These are phyloP conservation scores for Poecilus cupreus DNA, from an alignment of 2,888 invertebrate genomes.

Conservation along the genomic window DNA sequence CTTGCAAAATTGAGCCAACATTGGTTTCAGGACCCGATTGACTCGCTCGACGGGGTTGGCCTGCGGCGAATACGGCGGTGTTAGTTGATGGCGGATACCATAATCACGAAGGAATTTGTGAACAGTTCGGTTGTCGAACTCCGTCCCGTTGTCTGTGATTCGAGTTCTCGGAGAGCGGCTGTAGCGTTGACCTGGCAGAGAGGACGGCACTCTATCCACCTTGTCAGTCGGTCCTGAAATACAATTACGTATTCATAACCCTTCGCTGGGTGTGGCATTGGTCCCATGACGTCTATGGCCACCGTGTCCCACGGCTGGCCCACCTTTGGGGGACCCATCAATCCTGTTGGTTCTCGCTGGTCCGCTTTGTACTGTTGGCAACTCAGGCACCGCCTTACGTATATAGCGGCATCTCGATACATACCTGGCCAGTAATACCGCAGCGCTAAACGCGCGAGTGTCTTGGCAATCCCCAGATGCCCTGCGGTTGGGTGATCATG, in stretches of 20 bases:
- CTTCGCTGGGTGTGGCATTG: too few relatives aligned
- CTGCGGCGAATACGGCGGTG: slow-evolving; percentile 65
- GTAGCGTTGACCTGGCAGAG: too few relatives aligned
- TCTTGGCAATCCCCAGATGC: slow-evolving; percentile 61
- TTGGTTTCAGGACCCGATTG: slow-evolving; percentile 64
- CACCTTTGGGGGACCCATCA: too few relatives aligned
- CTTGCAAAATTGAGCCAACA: too few relatives aligned
- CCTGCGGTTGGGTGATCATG: slow-evolving; percentile 59
- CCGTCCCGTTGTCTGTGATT: slow-evolving; percentile 63
- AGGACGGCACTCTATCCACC: too few relatives aligned
- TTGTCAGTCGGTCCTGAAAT: too few relatives aligned
- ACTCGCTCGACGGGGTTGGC: slow-evolving; percentile 66
- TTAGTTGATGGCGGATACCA: slow-evolving; percentile 52
- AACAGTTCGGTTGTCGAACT: slow-evolving; percentile 58
- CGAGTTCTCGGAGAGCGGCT: slow-evolving; percentile 62
- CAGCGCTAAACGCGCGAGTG: slow-evolving; percentile 52
- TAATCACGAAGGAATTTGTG: background rate
- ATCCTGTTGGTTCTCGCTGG: slow-evolving; percentile 60
- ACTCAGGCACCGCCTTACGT: slow-evolving; percentile 61
- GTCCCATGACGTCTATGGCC: slow-evolving; percentile 44
- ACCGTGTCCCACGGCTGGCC: too few relatives aligned
- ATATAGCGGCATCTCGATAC: slow-evolving; percentile 41
- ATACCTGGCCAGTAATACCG: slow-evolving; percentile 62
- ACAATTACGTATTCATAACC: too few relatives aligned
- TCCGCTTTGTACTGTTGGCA: slow-evolving; percentile 64